Evolutionary conservation across 2,113 vertebrate genomes (phyloP), one percentile per base, ranked within the genome.

Genomic region (Cheilinus undulatus): DNA sequence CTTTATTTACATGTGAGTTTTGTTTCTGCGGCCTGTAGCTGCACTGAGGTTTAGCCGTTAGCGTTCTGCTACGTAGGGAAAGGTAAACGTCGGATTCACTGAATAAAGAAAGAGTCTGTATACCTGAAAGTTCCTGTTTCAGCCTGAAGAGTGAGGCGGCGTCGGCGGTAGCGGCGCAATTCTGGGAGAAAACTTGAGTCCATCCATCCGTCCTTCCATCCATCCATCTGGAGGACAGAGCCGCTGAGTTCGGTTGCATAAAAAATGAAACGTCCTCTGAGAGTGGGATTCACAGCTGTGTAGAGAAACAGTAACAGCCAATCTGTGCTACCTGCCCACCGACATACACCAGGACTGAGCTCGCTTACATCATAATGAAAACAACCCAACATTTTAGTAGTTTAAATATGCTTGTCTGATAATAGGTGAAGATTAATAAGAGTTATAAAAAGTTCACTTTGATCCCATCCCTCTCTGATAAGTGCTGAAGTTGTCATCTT

Each of bases 201-300:
- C 53, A 27, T 51, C 74, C 70, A 1, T 57, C 79, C 27, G 38
- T n/a, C n/a, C n/a, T n/a, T n/a, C n/a, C n/a, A n/a, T n/a, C n/a
- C n/a, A n/a, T n/a, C 74, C 70, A 1, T 57, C 79, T 23, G 38
- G 38, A 53, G 80, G 72, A 80, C 60, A 42, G 68, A 85, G 73
- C 84, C 68, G 61, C 82, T 46, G 76, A 69, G 78, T 71, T 85
- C 70, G 84, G 76, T 89, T 91, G 89, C 89, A 91, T 90, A 91
- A 87, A 86, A 88, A 58, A 14, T 34, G 28, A 19, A 61, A 30
- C 23, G 40, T 83, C 83, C 88, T 73, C 83, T 83, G 79, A 85
- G 81, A 83, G 59, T 61, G 43, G 28, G 83, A 87, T 92, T 92
- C 92, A 92, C 91, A 92, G 91, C 83, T 83, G 82, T 76, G 81